Evolutionary conservation across 2,797 vertebrate species (phyloP).

Genomic region (Syngnathus acus): DNA sequence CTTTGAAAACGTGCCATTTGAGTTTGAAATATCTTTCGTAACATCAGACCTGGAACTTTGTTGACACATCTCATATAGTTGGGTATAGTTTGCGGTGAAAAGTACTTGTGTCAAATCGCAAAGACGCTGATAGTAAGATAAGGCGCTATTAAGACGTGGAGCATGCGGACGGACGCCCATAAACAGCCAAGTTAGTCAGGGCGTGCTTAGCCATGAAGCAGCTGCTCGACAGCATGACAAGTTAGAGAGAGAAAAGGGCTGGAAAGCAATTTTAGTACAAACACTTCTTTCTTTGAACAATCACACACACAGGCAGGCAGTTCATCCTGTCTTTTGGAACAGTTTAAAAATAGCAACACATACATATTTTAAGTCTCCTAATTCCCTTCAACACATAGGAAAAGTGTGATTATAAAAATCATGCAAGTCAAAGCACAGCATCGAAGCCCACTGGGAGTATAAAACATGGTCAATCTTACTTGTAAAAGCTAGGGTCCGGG

Average conservation of each 20-base stretch:
- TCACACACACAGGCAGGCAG: neutral
- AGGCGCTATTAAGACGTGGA: neutral
- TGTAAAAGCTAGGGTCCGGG: slow-evolving; percentile 91
- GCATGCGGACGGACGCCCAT: neutral
- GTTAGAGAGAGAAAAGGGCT: slow-evolving; percentile 13
- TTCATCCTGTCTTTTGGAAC: neutral
- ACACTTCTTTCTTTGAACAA: slow-evolving; percentile 7
- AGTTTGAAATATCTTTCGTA: neutral
- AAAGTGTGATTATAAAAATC: slow-evolving; percentile 48
- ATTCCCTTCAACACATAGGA: slow-evolving; percentile 53
- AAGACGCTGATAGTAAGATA: neutral
- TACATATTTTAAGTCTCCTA: neutral
- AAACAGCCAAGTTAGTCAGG: slow-evolving; percentile 27
- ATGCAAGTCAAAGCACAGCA: slow-evolving; percentile 62
- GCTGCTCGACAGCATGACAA: slow-evolving; percentile 29
- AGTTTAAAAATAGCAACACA: neutral
- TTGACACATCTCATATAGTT: neutral
- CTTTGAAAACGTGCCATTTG: no score
- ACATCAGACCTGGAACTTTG: neutral
- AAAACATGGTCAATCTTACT: slow-evolving; percentile 78
- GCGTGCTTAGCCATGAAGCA: slow-evolving; percentile 32
- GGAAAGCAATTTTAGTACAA: slow-evolving; percentile 10
- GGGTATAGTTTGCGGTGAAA: neutral
- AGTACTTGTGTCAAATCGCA: neutral
- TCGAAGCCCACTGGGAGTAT: slow-evolving; percentile 54